phyloP scores from a whole-genome alignment of 1,140 invertebrate genomes.

The Kradibia gibbosae region DNA sequence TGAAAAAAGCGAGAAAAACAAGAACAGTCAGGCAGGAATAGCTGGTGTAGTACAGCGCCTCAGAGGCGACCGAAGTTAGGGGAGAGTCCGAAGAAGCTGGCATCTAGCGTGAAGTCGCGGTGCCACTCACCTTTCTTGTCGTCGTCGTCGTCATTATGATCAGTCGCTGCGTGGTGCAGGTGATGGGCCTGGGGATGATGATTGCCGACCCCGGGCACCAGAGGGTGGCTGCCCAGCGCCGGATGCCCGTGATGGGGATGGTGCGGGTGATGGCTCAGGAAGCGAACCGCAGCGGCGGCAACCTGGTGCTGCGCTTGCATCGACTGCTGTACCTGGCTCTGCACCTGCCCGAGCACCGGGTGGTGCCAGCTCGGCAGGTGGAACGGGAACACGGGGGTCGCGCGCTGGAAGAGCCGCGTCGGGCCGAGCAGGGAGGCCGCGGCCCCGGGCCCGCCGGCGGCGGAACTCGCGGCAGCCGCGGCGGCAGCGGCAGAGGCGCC shows the following conservation, averaged over 20 bases:
- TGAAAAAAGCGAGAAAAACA: too few species aligned
- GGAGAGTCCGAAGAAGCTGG: too few species aligned
- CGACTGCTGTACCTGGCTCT: conserved; percentile 68
- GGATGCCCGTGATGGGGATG: conserved; percentile 69
- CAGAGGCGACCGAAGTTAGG: background rate
- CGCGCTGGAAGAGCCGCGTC: conserved; percentile 67
- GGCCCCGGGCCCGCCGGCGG: conserved; percentile 65
- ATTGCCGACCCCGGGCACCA: conserved; percentile 65
- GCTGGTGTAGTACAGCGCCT: background rate
- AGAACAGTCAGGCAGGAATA: background rate
- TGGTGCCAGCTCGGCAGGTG: conserved; percentile 71
- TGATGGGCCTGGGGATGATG: conserved; percentile 67
- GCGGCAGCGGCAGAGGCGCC: conserved; percentile 65
- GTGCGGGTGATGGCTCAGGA: conserved; percentile 67
- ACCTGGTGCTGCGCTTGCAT: conserved; percentile 69
- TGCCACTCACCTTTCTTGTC: conserved; percentile 68
- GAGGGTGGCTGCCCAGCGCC: conserved; percentile 65
- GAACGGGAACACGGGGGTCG: conserved; percentile 70
- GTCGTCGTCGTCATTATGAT: conserved; percentile 69
- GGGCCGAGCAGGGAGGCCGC: conserved; percentile 67
- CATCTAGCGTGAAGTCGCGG: too few species aligned
- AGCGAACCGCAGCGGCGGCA: conserved; percentile 65
- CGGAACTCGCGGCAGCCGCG: conserved; percentile 66
- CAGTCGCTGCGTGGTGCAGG: conserved; percentile 65
- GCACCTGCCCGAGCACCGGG: conserved; percentile 68